A percentile compares a stretch with the other conserved stretches of the same genome.
phyloP scores from a whole-genome alignment of 2,113 vertebrate species.

The Dipodomys merriami region DNA sequence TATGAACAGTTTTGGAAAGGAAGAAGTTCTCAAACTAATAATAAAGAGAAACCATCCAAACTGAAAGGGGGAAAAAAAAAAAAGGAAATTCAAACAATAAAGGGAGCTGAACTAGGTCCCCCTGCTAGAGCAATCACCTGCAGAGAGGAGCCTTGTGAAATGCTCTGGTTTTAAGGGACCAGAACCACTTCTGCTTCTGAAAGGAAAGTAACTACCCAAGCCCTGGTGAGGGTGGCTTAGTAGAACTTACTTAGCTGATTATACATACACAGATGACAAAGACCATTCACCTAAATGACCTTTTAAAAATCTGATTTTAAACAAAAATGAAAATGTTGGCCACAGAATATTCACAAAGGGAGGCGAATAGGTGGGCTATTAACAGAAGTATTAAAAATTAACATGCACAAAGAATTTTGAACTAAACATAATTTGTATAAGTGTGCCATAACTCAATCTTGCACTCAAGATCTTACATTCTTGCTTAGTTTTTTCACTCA shows the following conservation, averaged over 20 bases:
- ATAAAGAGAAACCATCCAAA: neutral
- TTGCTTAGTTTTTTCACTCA: too few relatives aligned
- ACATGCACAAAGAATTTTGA: neutral
- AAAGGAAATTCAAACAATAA: too few relatives aligned
- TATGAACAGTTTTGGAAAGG: neutral
- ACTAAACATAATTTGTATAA: neutral
- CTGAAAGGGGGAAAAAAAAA: neutral
- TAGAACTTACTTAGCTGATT: neutral
- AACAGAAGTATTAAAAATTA: neutral
- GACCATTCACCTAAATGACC: neutral
- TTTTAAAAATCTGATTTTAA: neutral
- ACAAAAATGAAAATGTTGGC: neutral
- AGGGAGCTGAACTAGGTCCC: neutral
- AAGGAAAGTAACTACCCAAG: neutral
- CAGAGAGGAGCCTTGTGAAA: neutral
- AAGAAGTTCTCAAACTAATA: neutral
- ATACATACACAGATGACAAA: neutral
- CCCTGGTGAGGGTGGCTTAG: neutral
- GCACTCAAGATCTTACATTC: too few relatives aligned
- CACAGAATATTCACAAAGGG: neutral
- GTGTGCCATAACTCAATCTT: too few relatives aligned
- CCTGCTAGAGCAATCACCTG: neutral
- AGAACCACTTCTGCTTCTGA: conserved; percentile 10
- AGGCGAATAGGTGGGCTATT: neutral
- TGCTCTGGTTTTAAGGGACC: neutral